Base-by-base conservation (phyloP, 2,113 vertebrate species). In the Bubo blakistoni region DNA sequence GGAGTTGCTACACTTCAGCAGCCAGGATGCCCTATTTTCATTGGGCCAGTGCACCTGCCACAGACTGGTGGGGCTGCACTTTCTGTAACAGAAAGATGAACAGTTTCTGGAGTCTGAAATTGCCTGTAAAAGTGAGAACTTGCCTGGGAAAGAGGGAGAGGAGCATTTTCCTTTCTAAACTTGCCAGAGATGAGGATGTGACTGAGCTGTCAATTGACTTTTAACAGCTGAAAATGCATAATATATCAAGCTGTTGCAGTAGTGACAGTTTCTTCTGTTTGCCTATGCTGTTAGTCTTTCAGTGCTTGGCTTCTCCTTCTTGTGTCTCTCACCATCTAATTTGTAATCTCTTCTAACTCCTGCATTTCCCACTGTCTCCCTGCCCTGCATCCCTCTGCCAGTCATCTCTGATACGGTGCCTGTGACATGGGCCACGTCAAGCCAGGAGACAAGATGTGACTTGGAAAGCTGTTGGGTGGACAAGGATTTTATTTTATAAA, bases 191-290 rank as follows among this genome's bases (percentile, higher is more conserved):
- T 26, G 49, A 86, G 44, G 29, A 72, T 44, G 47, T 74, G 65
- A n/a, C 83, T 86, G 77, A 78, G 38, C 55, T 94, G 55, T 46
- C 78, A 85, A 29, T 69, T 85, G 73, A 38, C 74, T 90, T 92
- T 91, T 90, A 88, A 80, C 54, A 69, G 85, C 66, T 90, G 78
- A 85, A 95, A 93, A 83, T 47, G n/a, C 72, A 55, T 84, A 40
- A 67, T 61, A 88, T 84, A 84, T 44, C 76, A 84, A 86, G 42
- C 51, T 92, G n/a, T 81, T 88, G 47, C 51, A 63, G 22, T 92
- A 73, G 63, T 38, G 63, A 80, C 71, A 77, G 21, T 2, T 6
- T 72, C 40, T 94, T 90, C 54, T 86, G 32, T 78, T 91, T 92
- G 52, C 27, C 34, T 59, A 40, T 61, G 52, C 73, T 81, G 18